Conservation (phyloP, 2,888 invertebrate genomes). For the Stenchaetothrips biformis region DNA sequence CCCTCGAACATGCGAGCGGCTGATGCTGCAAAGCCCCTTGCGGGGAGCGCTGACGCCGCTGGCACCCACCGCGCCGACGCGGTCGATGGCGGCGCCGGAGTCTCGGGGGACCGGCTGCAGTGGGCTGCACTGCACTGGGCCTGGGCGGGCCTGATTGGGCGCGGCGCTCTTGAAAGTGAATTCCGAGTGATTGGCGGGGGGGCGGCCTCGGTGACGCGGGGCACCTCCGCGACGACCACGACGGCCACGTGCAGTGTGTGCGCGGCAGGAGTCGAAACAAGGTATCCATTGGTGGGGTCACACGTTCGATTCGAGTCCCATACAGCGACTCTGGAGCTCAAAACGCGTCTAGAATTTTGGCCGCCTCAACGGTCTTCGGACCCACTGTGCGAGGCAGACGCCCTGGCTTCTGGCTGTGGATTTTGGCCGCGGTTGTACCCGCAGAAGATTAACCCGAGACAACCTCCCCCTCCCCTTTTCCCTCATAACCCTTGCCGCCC, state of each 20-base stretch:
- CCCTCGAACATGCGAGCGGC: too few relatives aligned
- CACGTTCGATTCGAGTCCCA: too few relatives aligned
- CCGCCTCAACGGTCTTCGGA: too few relatives aligned
- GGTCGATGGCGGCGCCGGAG: neutral
- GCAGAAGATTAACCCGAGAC: neutral
- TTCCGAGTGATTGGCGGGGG: neutral
- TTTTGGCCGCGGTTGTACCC: neutral
- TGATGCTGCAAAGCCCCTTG: too few relatives aligned
- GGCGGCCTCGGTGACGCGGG: neutral
- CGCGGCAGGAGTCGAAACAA: neutral
- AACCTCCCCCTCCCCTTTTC: neutral
- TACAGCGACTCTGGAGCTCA: too few relatives aligned
- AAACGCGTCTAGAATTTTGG: too few relatives aligned
- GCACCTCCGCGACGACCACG: neutral
- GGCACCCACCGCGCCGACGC: too few relatives aligned
- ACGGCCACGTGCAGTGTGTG: neutral
- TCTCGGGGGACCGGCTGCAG: neutral
- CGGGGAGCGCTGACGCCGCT: too few relatives aligned
- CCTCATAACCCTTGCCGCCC: too few relatives aligned
- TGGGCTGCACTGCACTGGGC: neutral
- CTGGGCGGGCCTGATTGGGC: neutral
- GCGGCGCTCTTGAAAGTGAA: neutral
- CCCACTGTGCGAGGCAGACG: too few relatives aligned
- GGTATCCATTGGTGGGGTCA: too few relatives aligned
- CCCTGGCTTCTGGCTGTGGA: neutral